Evolutionary conservation across 2,888 invertebrate species (phyloP).

Genomic region (Andrena praecox): DNA sequence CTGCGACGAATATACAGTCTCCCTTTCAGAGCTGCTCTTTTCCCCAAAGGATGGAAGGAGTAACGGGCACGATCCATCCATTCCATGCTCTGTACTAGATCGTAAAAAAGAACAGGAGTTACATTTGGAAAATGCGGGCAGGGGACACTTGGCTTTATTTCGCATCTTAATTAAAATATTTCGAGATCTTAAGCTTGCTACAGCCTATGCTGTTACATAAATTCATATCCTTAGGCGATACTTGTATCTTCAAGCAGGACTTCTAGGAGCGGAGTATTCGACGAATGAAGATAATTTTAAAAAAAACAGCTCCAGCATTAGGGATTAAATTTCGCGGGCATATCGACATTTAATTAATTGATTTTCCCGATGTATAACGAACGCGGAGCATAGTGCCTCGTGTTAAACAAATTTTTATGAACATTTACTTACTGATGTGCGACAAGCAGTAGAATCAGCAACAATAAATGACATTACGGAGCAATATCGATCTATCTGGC

Average conservation of each 20-base stretch:
- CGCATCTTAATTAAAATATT: background rate
- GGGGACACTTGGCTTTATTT: background rate
- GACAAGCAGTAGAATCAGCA: conserved; percentile 72
- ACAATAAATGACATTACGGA: conserved; percentile 75
- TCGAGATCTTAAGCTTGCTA: background rate
- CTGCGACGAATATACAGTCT: conserved; percentile 73
- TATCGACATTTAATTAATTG: conserved; percentile 18
- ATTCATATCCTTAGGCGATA: background rate
- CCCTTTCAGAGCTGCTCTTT: conserved; percentile 74
- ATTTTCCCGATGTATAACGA: background rate
- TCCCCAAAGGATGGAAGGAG: conserved; percentile 79
- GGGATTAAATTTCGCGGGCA: conserved; percentile 61
- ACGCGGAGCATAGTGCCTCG: background rate
- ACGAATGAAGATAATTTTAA: conserved; percentile 22
- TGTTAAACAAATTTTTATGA: background rate
- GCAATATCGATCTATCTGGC: conserved; percentile 76
- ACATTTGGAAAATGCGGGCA: background rate
- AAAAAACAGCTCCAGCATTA: conserved; percentile 27
- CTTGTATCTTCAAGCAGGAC: background rate
- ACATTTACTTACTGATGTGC: conserved; percentile 67
- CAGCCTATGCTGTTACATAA: background rate
- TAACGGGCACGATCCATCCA: conserved; percentile 81
- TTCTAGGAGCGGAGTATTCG: background rate
- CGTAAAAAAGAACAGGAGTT: conserved; percentile 13
- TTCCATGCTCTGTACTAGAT: conserved; percentile 81